Evolutionary conservation across 2,797 vertebrate species (phyloP), one percentile per base, ranked within the genome.

Genomic region (Gambelia wislizenii): DNA sequence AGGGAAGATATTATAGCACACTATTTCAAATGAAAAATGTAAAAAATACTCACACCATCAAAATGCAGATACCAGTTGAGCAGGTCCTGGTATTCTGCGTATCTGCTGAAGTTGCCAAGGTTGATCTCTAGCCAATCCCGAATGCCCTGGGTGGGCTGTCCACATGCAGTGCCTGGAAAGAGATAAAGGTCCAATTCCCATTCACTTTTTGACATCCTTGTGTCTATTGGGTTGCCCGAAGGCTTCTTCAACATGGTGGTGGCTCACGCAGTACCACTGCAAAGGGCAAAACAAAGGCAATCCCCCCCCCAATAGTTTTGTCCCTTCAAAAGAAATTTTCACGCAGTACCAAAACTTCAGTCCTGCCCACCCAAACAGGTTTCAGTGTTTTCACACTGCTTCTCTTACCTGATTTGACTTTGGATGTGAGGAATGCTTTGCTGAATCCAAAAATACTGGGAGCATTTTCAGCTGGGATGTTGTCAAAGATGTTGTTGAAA

Each of bases 111-210:
- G 59, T 75, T 78, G 16, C 88, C 93, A 86, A 94, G 85, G n/a
- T 95, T 92, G 12, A 44, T 70, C 47, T 92, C 76, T 4, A 93
- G 27, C 95, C 95, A 95, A 3, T 88, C 86, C 69, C 69, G 84
- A 36, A 87, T 67, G 1, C 47, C 92, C n/a, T 91, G 83, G 18
- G 52, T 83, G 33, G 33, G 6, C 0, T 14, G 42, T 9, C 92
- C 86, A 4, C 90, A 94, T 2, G 79, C 85, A 36, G 87, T 77
- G 39, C 92, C 95, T 96, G 87, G n/a, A 90, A 13, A 7, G 86
- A 83, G 39, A 12, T 0, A 75, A 13, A 61, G 49, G 16, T 9
- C 4, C 44, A 67, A 14, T 83, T 20, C 27, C 47, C 59, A 16
- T 1, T 59, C 0, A 16, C 36, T 3, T 30, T 33, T 64, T 59